Evolutionary conservation across 2,888 invertebrate species (phyloP).

Genomic region (Parnassius orleans): DNA sequence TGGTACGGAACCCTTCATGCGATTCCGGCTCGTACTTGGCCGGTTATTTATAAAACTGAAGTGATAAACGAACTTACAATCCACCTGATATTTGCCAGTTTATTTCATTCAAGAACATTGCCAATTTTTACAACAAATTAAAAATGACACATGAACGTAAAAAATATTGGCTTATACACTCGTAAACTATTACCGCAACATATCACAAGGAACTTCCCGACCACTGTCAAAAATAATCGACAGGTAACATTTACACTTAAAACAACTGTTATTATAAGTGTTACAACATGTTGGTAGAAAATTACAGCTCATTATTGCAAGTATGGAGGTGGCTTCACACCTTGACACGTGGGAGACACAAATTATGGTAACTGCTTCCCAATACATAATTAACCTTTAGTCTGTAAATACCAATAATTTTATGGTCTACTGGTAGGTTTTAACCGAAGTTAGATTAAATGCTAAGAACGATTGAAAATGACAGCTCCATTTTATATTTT

Average conservation of each 20-base stretch:
- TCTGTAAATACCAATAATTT: no score
- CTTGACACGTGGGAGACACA: constrained; percentile 33
- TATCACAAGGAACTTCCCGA: constrained; percentile 33
- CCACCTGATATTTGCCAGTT: no score
- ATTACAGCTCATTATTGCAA: constrained; percentile 25
- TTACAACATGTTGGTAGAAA: constrained; percentile 31
- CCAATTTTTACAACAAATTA: background rate
- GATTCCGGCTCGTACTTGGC: no score
- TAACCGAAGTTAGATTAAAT: no score
- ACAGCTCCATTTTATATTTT: no score
- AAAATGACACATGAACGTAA: constrained; percentile 8
- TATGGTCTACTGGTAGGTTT: no score
- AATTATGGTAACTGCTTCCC: constrained; percentile 34
- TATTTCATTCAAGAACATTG: no score
- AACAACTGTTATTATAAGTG: constrained; percentile 32
- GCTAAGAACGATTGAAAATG: no score
- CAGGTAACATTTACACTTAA: constrained; percentile 5
- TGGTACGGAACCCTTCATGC: no score
- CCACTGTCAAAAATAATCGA: constrained; percentile 37
- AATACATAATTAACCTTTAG: no score
- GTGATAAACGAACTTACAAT: no score
- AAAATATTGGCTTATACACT: background rate
- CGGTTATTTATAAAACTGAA: no score
- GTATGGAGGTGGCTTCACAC: constrained; percentile 28
- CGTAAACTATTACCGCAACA: constrained; percentile 26